Percentiles rank a stretch among this genome's conserved stretches.
Conservation (phyloP, 1,140 invertebrate genomes). For the Sinella curviseta region DNA sequence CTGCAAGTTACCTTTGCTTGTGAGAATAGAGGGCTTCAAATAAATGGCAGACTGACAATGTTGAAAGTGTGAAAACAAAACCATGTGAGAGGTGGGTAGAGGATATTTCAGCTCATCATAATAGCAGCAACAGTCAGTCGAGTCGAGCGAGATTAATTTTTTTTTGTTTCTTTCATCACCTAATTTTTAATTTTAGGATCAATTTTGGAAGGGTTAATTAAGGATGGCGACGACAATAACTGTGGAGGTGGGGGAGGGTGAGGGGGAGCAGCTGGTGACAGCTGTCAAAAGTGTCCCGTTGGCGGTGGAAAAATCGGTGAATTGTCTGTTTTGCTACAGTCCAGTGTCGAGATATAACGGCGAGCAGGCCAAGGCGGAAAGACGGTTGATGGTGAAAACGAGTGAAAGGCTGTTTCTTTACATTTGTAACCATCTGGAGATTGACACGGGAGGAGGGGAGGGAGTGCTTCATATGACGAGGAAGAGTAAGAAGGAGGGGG, state of each 20-base stretch:
- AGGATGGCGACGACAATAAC: not conserved
- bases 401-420: not conserved
- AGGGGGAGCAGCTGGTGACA: not conserved
- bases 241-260: not conserved
- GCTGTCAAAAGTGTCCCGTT: not conserved
- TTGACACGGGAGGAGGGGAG: not conserved
- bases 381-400: not conserved
- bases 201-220: too few species aligned
- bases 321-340: conserved; percentile 8
- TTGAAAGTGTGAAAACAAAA: too few species aligned
- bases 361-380: not conserved
- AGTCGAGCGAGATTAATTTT: too few species aligned
- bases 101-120: too few species aligned
- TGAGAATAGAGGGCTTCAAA: too few species aligned
- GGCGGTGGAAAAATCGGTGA: not conserved
- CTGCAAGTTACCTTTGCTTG: too few species aligned
- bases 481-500: not conserved
- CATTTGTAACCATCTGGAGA: not conserved
- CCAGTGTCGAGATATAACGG: not conserved
- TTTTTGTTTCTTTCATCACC: too few species aligned
- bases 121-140: too few species aligned
- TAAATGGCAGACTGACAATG: too few species aligned
- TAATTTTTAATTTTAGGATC: too few species aligned
- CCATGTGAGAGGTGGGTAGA: too few species aligned
- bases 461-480: not conserved